Conservation (phyloP, 2,113 vertebrate genomes). For the Rhagologus leucostigma region DNA sequence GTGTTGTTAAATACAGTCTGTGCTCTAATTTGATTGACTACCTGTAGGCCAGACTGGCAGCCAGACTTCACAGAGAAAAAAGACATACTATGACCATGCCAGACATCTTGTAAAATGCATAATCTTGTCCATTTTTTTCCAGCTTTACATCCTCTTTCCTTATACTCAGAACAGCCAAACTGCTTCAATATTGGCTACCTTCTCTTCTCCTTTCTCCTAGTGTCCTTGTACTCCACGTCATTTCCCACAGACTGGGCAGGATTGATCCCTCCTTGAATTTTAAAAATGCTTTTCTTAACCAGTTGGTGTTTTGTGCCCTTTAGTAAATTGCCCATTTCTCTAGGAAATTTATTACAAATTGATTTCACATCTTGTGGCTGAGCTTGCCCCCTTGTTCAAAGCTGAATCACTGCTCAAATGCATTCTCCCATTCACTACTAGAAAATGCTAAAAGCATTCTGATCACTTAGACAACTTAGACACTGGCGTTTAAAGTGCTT, state of each 20-base stretch:
- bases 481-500: neutral
- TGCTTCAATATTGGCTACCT: neutral
- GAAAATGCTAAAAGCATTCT: neutral
- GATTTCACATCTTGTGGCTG: neutral
- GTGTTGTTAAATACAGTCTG: neutral
- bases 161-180: neutral
- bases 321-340: neutral
- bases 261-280: neutral
- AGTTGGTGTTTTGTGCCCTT: neutral
- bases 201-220: neutral
- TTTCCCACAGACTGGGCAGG: neutral
- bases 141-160: neutral
- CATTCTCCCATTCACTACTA: neutral
- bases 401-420: neutral
- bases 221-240: neutral
- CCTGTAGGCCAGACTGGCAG: neutral
- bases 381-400: neutral
- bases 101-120: neutral
- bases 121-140: neutral
- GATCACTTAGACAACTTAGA: neutral
- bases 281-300: neutral
- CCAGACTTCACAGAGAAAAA: neutral
- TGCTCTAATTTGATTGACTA: neutral
- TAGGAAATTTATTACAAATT: constrained; percentile 3
- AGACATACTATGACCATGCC: neutral